Evolutionary conservation across 2,888 invertebrate species (phyloP), one percentile per base, ranked within the genome.

Genomic region (Crossocerus cetratus): DNA sequence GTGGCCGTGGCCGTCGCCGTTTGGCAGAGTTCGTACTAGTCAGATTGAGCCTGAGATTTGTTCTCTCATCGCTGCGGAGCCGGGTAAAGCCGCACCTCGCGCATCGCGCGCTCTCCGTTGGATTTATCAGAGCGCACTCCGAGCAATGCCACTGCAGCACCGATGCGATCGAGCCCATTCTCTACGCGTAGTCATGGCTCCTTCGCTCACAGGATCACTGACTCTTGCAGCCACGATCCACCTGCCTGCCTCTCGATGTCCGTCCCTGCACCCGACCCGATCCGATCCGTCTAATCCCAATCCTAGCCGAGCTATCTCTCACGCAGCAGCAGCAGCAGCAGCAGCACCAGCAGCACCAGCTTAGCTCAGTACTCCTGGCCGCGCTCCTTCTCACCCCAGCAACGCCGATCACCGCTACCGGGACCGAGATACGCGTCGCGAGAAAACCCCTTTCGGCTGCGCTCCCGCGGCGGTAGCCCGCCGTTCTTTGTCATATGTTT

Each of bases 81-180:
- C 89, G 89, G 62, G 86, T 83, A 74, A 86, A 78, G 85, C 95
- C 96, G 92, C 96, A 97, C 93, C 95, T 94, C 92, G 95, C 93
- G 91, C 97, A 97, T 92, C 93, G 94, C 86, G 93, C 92, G 91
- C 94, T 94, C 92, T 97, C 96, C 80, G 96, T 96, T 82, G 96
- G 96, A 91, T 97, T 97, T 91, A 97, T 96, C 91, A 95, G 94
- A 92, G 95, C 94, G 92, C 97, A 97, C 91, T 94, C 93, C 91
- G 94, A 94, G 93, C 97, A 97, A 93, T 96, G 95, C 96, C 96
- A 97, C 93, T 97, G 97, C 91, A 97, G 94, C 92, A 97, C 96
- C 91, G 97, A 97, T 92, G 96, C 96, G 93, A 96, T 96, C 91
- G 96, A 96, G 92, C 97, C 97, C 97, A 97, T 97, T 90, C 90